Percentiles rank a stretch among this genome's conserved stretches.
Evolutionary conservation across 2,113 vertebrate genomes (phyloP).

Genomic region (Solenodon paradoxus): DNA sequence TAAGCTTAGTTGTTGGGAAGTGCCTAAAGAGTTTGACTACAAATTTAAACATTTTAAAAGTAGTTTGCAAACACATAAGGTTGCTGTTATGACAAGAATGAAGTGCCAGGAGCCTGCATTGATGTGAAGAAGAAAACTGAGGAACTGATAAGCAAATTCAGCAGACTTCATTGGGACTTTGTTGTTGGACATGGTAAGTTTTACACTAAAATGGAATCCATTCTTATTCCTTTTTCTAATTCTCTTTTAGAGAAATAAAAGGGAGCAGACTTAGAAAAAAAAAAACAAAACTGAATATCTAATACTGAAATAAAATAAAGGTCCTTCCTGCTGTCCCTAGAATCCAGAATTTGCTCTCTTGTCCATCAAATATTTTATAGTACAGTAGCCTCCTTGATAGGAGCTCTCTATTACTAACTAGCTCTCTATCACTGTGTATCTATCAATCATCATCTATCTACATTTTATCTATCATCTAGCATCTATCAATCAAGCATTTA

Average conservation of each 20-base stretch:
- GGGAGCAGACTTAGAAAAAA: neutral
- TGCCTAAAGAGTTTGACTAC: neutral
- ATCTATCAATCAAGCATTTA: too few species aligned
- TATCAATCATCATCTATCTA: too few species aligned
- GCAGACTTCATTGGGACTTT: neutral
- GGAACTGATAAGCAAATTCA: neutral
- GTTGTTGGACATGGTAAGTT: neutral
- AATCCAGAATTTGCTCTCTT: neutral
- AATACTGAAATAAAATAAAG: neutral
- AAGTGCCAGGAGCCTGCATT: neutral
- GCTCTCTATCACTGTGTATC: too few species aligned
- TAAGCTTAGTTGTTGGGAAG: neutral
- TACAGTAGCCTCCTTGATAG: neutral
- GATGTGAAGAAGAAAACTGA: neutral
- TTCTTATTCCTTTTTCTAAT: neutral
- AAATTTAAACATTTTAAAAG: neutral
- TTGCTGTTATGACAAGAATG: neutral
- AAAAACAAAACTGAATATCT: neutral
- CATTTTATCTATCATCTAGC: too few species aligned
- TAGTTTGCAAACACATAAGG: neutral
- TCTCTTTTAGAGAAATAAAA: neutral
- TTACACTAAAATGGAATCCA: neutral
- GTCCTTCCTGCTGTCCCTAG: neutral
- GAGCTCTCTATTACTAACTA: too few species aligned
- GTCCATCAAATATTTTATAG: neutral